These are phyloP conservation scores for Sclerodermus sp. DNA, from an alignment of 2,888 invertebrate genomes.

Conservation along the genomic window DNA sequence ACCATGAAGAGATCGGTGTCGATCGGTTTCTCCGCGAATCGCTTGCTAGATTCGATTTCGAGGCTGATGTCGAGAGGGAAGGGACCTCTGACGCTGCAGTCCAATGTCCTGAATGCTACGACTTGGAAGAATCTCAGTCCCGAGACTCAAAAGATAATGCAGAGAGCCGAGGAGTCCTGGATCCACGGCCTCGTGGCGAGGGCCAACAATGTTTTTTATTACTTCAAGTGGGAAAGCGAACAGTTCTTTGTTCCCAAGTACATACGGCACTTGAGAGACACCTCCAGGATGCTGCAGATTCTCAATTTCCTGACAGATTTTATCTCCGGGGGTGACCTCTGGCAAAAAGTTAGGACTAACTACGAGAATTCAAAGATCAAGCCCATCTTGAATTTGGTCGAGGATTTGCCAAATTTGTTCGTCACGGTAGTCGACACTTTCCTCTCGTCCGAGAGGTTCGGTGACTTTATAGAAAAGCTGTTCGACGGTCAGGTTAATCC, in stretches of 20 bases:
- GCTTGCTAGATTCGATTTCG: conserved; percentile 28
- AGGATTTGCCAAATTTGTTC: conserved; percentile 44
- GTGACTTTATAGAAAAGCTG: conserved; percentile 37
- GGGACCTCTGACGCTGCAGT: conserved; percentile 17
- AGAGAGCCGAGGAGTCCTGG: conserved; percentile 34
- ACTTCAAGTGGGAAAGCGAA: background rate
- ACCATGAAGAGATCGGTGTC: conserved; percentile 21
- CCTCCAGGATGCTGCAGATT: conserved; percentile 22
- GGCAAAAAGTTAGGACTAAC: conserved; percentile 39
- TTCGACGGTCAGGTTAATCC: conserved; percentile 31
- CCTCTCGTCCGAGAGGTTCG: conserved; percentile 40
- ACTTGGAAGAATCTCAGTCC: conserved; percentile 40
- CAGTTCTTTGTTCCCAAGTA: background rate
- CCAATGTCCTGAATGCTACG: conserved; percentile 39
- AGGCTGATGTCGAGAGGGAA: conserved; percentile 12
- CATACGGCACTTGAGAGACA: conserved; percentile 3
- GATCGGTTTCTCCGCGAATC: conserved; percentile 27
- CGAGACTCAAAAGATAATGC: conserved; percentile 31
- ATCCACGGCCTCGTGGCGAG: conserved; percentile 13
- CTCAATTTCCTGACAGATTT: conserved; percentile 30
- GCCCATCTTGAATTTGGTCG: conserved; percentile 37
- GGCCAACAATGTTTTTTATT: background rate
- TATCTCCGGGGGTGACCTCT: conserved; percentile 42
- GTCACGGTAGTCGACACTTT: conserved; percentile 44
- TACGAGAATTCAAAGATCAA: conserved; percentile 40